phyloP scores from a whole-genome alignment of 2,113 vertebrate genomes.

The Glareola pratincola region DNA sequence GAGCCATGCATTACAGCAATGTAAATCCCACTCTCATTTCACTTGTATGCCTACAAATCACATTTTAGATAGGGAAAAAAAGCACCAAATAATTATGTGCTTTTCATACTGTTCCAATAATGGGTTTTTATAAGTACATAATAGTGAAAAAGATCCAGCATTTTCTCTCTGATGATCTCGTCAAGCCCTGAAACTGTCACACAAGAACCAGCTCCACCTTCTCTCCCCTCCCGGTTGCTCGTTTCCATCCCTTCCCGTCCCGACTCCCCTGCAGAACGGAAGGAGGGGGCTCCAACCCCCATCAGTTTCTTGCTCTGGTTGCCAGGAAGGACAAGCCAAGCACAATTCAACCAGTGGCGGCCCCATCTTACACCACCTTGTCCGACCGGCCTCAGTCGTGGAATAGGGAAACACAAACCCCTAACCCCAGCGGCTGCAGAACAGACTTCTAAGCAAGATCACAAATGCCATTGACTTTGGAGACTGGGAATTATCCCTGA shows the following conservation, averaged over 20 bases:
- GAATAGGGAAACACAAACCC: background rate
- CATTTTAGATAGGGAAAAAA: background rate
- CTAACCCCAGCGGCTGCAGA: background rate
- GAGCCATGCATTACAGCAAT: background rate
- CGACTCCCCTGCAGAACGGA: rapidly evolving
- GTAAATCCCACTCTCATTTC: background rate
- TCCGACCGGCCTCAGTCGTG: background rate
- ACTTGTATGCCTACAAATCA: background rate
- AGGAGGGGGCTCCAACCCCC: background rate
- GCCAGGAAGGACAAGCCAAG: background rate
- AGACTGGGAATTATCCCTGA: background rate
- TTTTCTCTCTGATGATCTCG: background rate
- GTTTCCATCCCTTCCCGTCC: background rate
- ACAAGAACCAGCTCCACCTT: background rate
- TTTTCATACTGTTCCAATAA: background rate
- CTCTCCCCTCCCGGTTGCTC: background rate
- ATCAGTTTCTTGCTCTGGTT: background rate
- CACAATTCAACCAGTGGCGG: background rate
- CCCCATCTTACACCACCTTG: rapidly evolving
- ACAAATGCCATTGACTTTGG: background rate
- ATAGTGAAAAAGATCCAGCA: background rate
- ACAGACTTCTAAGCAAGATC: background rate
- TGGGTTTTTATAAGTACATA: background rate
- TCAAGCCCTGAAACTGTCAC: background rate
- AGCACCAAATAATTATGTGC: background rate